Percentiles rank a stretch among this genome's conserved stretches.
phyloP scores from a whole-genome alignment of 1,140 invertebrate species.

The Phthorimaea operculella region DNA sequence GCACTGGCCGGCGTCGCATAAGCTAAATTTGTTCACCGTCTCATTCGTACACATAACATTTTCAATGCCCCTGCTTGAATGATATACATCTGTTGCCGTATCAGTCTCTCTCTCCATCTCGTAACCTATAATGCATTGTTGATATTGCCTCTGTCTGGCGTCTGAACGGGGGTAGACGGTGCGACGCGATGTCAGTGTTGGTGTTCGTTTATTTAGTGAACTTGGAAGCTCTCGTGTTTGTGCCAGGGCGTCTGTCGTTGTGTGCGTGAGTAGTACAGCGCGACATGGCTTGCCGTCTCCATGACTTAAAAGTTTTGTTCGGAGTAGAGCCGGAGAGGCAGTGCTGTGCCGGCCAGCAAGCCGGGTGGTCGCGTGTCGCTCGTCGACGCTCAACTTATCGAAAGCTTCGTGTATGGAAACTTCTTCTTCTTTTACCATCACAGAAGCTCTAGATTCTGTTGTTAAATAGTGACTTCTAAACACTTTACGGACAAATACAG shows the following conservation, averaged over 20 bases:
- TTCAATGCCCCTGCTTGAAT: constrained; percentile 65
- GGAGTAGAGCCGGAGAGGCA: constrained; percentile 54
- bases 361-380: constrained; percentile 40
- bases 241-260: constrained; percentile 55
- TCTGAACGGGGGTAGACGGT: constrained; percentile 62
- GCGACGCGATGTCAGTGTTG: constrained; percentile 58
- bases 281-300: constrained; percentile 67
- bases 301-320: constrained; percentile 67
- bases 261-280: constrained; percentile 63
- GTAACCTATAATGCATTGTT: constrained; percentile 49
- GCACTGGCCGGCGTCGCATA: constrained; percentile 52
- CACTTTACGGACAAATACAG: constrained; percentile 25
- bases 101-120: constrained; percentile 39
- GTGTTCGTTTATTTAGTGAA: constrained; percentile 68
- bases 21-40: constrained; percentile 56
- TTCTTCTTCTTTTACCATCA: constrained; percentile 21
- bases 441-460: constrained; percentile 15
- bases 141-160: constrained; percentile 52
- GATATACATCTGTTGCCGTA: constrained; percentile 65
- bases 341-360: constrained; percentile 61
- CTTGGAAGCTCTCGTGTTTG: constrained; percentile 64
- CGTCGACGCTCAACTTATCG: constrained; percentile 47
- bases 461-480: constrained; percentile 10
- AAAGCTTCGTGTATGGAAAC: constrained; percentile 43
- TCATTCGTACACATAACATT: constrained; percentile 59